These are phyloP conservation scores for Gyps fulvus DNA, from an alignment of 2,113 vertebrate genomes.

Conservation along the genomic window DNA sequence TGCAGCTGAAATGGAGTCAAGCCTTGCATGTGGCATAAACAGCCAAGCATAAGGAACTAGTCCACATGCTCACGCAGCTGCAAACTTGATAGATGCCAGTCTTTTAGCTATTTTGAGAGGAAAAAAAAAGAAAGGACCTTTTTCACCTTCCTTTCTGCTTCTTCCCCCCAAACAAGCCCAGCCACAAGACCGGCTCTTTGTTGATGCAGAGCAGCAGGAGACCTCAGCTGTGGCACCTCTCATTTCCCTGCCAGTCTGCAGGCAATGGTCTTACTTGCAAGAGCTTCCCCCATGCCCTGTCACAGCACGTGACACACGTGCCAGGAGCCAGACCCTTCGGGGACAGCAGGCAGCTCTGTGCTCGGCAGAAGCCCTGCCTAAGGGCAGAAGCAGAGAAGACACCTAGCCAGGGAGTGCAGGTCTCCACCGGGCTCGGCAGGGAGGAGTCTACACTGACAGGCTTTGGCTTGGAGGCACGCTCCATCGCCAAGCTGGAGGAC, in stretches of 20 bases:
- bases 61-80: background rate
- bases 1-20: background rate
- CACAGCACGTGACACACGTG: fast-evolving
- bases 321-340: background rate
- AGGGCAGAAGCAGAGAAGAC: background rate
- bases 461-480: background rate
- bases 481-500: background rate
- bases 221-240: background rate
- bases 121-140: background rate
- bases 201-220: background rate
- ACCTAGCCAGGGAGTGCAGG: background rate
- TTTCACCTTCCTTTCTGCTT: background rate
- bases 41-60: background rate
- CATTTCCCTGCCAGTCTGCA: background rate
- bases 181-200: background rate
- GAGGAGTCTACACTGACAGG: background rate
- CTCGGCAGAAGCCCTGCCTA: background rate
- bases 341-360: background rate
- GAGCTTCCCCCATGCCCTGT: background rate
- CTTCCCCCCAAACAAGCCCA: background rate
- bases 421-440: background rate
- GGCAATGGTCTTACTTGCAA: background rate
- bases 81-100: background rate
- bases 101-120: background rate
- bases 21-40: background rate